These are phyloP conservation scores for Sycon ciliatum DNA, from an alignment of 37 sponge, comb jelly and placozoan species.

Conservation along the genomic window DNA sequence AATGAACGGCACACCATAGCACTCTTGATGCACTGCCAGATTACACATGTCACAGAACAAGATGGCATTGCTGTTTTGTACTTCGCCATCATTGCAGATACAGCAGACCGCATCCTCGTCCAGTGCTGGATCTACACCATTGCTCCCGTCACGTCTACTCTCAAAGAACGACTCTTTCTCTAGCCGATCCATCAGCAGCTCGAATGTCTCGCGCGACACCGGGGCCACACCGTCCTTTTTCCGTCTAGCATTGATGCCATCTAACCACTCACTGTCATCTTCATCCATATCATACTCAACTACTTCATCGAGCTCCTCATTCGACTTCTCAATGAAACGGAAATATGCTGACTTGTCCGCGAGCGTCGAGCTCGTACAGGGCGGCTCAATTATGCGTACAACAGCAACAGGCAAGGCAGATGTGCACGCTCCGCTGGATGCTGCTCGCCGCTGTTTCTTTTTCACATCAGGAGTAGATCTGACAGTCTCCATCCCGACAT, in stretches of 20 bases:
- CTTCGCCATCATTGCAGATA: constrained; percentile 97
- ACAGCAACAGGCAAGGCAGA: neutral
- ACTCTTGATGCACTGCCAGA: constrained; percentile 96
- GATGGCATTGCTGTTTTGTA: constrained; percentile 97
- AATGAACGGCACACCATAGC: constrained; percentile 99
- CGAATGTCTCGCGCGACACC: constrained; percentile 73
- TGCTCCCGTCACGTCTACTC: constrained; percentile 43
- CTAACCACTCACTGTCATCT: constrained; percentile 92
- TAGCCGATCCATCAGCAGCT: constrained; percentile 91
- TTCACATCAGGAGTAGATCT: too few species aligned
- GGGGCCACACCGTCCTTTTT: constrained; percentile 54
- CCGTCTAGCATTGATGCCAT: constrained; percentile 77
- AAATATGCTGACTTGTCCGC: constrained; percentile 1
- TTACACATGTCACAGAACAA: constrained; percentile 99
- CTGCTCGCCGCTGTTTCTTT: neutral
- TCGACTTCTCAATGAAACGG: constrained; percentile 54
- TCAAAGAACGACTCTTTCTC: constrained; percentile 95
- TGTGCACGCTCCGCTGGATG: neutral
- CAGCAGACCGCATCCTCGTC: constrained; percentile 99
- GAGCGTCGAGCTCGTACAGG: neutral
- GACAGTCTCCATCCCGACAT: too few species aligned
- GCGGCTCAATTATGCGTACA: neutral
- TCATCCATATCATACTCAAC: constrained; percentile 99
- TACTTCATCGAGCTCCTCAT: constrained; percentile 72
- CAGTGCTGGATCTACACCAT: constrained; percentile 26